These are phyloP conservation scores for Elegia similella DNA, from an alignment of 2,888 invertebrate species.

Conservation along the genomic window DNA sequence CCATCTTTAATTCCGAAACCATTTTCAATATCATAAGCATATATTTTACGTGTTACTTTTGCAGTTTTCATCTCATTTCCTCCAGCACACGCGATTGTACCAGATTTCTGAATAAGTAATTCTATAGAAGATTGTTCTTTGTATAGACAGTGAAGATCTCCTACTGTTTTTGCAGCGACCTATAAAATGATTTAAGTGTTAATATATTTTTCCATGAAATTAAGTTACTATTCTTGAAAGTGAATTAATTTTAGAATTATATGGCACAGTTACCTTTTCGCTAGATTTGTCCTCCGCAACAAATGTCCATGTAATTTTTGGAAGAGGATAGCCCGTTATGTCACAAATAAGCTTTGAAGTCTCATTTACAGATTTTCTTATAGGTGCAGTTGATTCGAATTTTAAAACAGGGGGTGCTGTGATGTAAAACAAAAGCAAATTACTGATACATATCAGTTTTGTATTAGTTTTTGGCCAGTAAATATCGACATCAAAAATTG, in stretches of 20 bases:
- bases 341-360: not conserved
- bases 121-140: slow-evolving; percentile 42
- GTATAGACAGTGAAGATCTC: slow-evolving; percentile 39
- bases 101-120: slow-evolving; percentile 38
- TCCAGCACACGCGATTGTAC: slow-evolving; percentile 55
- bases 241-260: too few species aligned
- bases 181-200: slow-evolving; percentile 28
- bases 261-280: not conserved
- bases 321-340: not conserved
- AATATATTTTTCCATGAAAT: too few species aligned
- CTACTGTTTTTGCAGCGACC: not conserved
- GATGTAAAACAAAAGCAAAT: not conserved
- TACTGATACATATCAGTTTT: too few species aligned
- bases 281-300: not conserved
- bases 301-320: not conserved
- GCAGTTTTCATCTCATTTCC: slow-evolving; percentile 27
- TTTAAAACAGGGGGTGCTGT: not conserved
- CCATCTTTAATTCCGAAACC: slow-evolving; percentile 58
- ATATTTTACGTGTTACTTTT: slow-evolving; percentile 32
- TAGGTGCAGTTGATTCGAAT: not conserved
- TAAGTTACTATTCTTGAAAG: too few species aligned
- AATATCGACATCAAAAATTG: too few species aligned
- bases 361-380: not conserved
- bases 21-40: slow-evolving; percentile 51
- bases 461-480: too few species aligned